A percentile compares a stretch with the other conserved stretches of the same genome.
These are phyloP conservation scores for Diprion similis DNA, from an alignment of 1,140 invertebrate species.

Conservation along the genomic window DNA sequence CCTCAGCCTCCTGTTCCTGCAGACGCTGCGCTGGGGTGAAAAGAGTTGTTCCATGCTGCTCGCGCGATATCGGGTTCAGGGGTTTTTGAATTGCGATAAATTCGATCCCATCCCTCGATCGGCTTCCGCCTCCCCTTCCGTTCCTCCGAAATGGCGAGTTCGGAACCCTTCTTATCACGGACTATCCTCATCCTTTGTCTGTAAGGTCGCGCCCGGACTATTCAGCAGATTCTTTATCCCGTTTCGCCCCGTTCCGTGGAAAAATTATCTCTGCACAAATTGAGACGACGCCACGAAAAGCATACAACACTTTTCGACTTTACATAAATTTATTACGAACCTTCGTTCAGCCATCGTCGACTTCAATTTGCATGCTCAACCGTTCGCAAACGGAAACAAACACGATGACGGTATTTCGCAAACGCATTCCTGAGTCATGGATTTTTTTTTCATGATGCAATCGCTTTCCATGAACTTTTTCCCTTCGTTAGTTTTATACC, in stretches of 20 bases:
- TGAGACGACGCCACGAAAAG: background rate
- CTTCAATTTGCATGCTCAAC: no score
- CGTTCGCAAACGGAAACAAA: no score
- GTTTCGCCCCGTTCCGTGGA: background rate
- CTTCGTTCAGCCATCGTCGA: no score
- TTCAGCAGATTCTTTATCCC: background rate
- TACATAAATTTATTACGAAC: no score
- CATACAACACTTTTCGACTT: no score
- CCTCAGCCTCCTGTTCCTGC: no score
- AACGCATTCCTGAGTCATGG: no score
- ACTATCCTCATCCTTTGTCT: background rate
- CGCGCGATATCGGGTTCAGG: background rate
- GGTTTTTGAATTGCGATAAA: background rate
- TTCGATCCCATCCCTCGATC: background rate
- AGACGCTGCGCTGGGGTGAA: background rate
- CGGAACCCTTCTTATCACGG: background rate
- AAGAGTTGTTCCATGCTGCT: background rate
- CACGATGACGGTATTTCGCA: no score
- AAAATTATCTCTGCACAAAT: slow-evolving; percentile 1
- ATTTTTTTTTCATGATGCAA: background rate
- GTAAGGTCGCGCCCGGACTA: background rate
- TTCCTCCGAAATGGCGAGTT: background rate
- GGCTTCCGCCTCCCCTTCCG: no score
- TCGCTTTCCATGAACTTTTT: no score
- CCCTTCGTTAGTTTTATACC: no score